Percentiles rank a stretch among this genome's conserved stretches.
These are phyloP conservation scores for Lobophora halterata DNA, from an alignment of 2,888 invertebrate species.

Conservation along the genomic window DNA sequence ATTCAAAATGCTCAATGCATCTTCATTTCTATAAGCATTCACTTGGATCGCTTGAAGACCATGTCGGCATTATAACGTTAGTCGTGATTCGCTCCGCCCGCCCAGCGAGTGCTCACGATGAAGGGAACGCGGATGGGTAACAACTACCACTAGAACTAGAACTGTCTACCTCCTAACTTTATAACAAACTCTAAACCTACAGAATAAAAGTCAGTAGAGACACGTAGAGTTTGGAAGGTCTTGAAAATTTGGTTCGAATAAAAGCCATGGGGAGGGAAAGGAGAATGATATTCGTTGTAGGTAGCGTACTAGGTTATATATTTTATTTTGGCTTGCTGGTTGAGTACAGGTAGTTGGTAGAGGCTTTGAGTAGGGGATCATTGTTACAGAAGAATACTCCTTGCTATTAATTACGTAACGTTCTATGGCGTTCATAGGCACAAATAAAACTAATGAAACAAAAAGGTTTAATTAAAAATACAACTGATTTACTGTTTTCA, in stretches of 20 bases:
- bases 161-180: constrained; percentile 7
- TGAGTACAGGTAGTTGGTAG: too few species aligned
- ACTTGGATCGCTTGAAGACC: constrained; percentile 33
- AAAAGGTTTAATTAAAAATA: too few species aligned
- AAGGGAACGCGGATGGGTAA: constrained; percentile 22
- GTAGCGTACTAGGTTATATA: constrained; percentile 4
- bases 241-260: constrained; percentile 6
- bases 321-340: constrained; percentile 1
- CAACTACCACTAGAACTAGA: constrained; percentile 26
- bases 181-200: background rate
- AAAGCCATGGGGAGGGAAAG: constrained; percentile 9
- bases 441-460: too few species aligned
- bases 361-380: too few species aligned
- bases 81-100: constrained; percentile 47
- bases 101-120: constrained; percentile 27
- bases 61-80: constrained; percentile 33
- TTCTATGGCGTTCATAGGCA: too few species aligned
- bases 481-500: too few species aligned
- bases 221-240: background rate
- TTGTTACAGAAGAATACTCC: too few species aligned
- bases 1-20: constrained; percentile 1
- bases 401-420: too few species aligned
- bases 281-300: constrained; percentile 6
- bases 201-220: background rate
- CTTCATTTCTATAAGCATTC: constrained; percentile 10